A percentile compares a stretch with the other conserved stretches of the same genome.
phyloP scores from a whole-genome alignment of 2,113 vertebrate species.

The Ellobius talpinus region DNA sequence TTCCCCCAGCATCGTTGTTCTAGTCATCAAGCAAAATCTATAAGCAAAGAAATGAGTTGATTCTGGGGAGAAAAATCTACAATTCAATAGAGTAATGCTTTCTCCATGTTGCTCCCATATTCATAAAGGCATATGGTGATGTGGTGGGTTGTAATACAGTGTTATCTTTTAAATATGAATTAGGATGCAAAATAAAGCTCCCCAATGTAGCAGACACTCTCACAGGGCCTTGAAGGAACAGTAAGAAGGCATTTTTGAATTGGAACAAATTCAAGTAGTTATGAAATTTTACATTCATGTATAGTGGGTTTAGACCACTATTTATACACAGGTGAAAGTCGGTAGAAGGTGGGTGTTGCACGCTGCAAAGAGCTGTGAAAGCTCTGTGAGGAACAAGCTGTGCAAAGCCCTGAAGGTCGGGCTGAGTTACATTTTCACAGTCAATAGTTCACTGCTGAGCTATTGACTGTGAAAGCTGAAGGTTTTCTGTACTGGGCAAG shows the following conservation, averaged over 20 bases:
- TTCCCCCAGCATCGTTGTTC: neutral
- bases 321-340: neutral
- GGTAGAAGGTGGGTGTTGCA: neutral
- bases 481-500: neutral
- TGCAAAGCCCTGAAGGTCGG: neutral
- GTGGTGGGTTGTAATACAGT: neutral
- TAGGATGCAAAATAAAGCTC: neutral
- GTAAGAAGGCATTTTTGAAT: neutral
- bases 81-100: neutral
- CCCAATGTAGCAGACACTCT: neutral
- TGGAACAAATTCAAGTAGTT: neutral
- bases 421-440: neutral
- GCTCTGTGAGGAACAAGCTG: neutral
- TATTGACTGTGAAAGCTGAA: neutral
- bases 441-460: neutral
- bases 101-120: neutral
- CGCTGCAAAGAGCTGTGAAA: neutral
- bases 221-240: neutral
- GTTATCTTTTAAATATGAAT: neutral
- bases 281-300: neutral
- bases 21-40: neutral
- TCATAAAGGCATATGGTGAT: slow-evolving; percentile 43
- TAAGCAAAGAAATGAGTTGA: neutral
- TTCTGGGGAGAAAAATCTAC: neutral
- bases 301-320: neutral